Base-by-base conservation (phyloP, 2,888 invertebrate genomes). In the Atethmia centrago region DNA sequence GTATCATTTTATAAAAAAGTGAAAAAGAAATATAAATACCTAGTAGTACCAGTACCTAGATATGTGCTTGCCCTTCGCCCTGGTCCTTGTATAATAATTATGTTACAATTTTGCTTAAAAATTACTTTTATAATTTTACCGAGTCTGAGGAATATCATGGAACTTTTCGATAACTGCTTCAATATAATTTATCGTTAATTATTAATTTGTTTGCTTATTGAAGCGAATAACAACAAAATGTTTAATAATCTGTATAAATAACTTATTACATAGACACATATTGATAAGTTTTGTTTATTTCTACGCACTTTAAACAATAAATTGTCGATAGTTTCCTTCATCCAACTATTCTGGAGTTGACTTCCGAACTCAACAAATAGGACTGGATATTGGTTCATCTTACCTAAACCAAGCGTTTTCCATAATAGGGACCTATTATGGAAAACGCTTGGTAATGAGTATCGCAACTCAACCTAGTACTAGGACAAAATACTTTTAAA, bases 161-260 rank as follows among this genome's bases (percentile, higher is more conserved):
- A 49, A 40, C 12, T 63, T 14, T 36, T 64, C 25, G 36, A 49
- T 36, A 8, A 45, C 45, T 47, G 25, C 36, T 49, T 47, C 31
- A 25, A 25, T 40, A 40, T 62, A 62, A 63, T 28, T 47, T 66
- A 36, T 42, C 19, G 58, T 53, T 53, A 16, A 36, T 56, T 55
- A 25, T 72, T 28, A 19, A 67, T 64, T 58, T 42, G 40, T 67
- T 42, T 62, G 14, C 31, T 14, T 42, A 19, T 72, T 53, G 28
- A 62, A 42, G 3, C 16, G 3, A 66, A 14, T 31, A 63, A 31
- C 14, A 58, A 63, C 73, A 67, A 67, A 63, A 42, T 79, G 31
- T 47, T 58, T n/a, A 59, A 59, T 53, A 63, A 63, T 19, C 9
- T 12, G 19, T 40, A 36, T n/a, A n/a, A n/a, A n/a, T n/a, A n/a